These are phyloP conservation scores for Acrossocheilus fasciatus DNA, from an alignment of 2,797 vertebrate genomes.

Conservation along the genomic window DNA sequence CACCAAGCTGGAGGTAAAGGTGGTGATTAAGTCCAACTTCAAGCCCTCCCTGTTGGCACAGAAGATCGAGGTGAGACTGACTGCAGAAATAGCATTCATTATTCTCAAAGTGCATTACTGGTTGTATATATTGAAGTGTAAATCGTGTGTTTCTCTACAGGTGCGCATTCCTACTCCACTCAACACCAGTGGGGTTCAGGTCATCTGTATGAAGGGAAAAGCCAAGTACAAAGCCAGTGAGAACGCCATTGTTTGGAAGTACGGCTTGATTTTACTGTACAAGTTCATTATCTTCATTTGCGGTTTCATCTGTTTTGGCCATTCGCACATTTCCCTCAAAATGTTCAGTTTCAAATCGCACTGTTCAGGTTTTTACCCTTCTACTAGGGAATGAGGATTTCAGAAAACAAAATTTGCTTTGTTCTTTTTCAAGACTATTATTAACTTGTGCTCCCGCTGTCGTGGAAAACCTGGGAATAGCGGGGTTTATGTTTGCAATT, in stretches of 20 bases:
- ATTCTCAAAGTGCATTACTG: background rate
- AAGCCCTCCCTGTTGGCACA: constrained; percentile 98
- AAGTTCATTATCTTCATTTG: background rate
- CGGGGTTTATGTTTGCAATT: background rate
- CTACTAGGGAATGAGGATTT: background rate
- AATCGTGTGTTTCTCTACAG: constrained; percentile 63
- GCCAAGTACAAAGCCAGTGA: constrained; percentile 93
- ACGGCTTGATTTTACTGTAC: constrained; percentile 24
- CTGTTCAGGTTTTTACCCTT: background rate
- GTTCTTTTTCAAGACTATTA: background rate
- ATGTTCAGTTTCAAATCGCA: background rate
- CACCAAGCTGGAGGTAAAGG: constrained; percentile 98
- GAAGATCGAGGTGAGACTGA: constrained; percentile 92
- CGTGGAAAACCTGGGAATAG: background rate
- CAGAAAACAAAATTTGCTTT: background rate
- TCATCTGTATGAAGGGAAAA: constrained; percentile 94
- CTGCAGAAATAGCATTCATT: background rate
- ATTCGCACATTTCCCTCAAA: constrained; percentile 15
- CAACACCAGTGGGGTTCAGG: constrained; percentile 90
- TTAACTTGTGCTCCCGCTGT: background rate
- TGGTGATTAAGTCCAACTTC: constrained; percentile 99
- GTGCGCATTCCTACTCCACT: constrained; percentile 89
- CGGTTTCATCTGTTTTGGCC: background rate
- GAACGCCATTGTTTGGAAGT: constrained; percentile 94
- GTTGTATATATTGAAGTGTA: constrained; percentile 1